Evolutionary conservation across 2,113 vertebrate genomes (phyloP), one percentile per base, ranked within the genome.

Genomic region (Sylvia atricapilla): DNA sequence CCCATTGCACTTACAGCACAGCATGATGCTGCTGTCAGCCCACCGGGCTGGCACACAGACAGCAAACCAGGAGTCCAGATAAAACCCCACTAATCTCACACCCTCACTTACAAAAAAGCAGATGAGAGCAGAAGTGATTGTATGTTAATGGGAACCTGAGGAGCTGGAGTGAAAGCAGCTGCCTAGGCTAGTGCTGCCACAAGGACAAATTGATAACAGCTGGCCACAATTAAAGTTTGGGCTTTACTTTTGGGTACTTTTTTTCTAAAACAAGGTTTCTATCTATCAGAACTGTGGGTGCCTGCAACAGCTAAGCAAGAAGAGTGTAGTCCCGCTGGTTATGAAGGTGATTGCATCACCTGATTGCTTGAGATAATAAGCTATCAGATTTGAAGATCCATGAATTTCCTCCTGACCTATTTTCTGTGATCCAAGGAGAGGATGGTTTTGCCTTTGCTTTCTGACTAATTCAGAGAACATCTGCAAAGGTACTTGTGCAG

Each of bases 81-180:
- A 0, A 4, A 23, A 13, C 6, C 22, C 15, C 5, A 6, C 10
- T 18, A 33, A 0, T 5, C 21, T 47, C 37, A 17, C 11, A 24
- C 4, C 33, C n/a, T 50, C 27, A 3, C 21, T n/a, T 4, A 6
- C 0, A 1, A 9, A 68, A 43, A 11, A 0, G 0, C 11, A 59
- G 4, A 1, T 7, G 5, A 7, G 25, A 46, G n/a, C 37, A 91
- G 60, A 81, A 70, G 25, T 46, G 60, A 13, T 49, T 84, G 23
- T 84, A 39, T 70, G 74, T 68, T 46, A 11, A 58, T 0, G 0
- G 30, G 10, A 13, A 44, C 46, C 46, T 39, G 68, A 76, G 31
- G 47, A 84, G 78, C 43, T 59, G 56, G 55, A 73, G 9, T 64
- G 68, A 84, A 63, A 73, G 31, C 68, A 55, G 50, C 73, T 73